Evolutionary conservation across 2,797 vertebrate species (phyloP).

Genomic region (Vespertilio murinus): DNA sequence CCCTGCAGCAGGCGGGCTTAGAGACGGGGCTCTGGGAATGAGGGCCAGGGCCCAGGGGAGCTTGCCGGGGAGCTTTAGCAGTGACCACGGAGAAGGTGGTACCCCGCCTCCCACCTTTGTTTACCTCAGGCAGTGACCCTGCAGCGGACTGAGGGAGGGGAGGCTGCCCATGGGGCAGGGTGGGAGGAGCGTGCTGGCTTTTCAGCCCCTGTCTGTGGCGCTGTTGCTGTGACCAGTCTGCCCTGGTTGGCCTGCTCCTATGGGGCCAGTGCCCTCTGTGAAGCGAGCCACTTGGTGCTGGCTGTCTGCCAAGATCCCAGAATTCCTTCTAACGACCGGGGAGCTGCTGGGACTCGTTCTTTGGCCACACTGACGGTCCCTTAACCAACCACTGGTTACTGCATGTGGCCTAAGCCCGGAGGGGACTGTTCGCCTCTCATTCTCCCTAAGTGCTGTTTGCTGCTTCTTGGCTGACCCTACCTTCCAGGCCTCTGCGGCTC

Average conservation of each 20-base stretch:
- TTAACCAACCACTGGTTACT: background rate
- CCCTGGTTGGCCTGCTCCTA: background rate
- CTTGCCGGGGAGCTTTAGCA: background rate
- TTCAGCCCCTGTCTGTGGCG: background rate
- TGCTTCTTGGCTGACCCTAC: background rate
- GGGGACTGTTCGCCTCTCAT: background rate
- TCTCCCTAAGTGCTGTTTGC: background rate
- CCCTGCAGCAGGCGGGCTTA: background rate
- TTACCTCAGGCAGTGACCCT: background rate
- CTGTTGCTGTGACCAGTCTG: background rate
- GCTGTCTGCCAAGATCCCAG: background rate
- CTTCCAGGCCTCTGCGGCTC: background rate
- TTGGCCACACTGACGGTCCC: background rate
- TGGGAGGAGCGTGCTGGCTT: background rate
- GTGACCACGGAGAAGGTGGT: background rate
- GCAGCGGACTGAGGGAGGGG: background rate
- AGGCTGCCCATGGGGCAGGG: background rate
- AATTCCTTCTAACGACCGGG: background rate
- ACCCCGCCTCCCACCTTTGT: background rate
- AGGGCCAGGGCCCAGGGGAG: background rate
- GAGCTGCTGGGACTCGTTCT: background rate
- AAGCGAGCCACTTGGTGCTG: background rate
- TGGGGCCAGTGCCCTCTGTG: background rate
- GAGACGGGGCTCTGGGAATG: conserved; percentile 11
- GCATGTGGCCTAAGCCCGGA: background rate